phyloP scores from a whole-genome alignment of 2,113 vertebrate genomes.

The Microtus richardsoni region DNA sequence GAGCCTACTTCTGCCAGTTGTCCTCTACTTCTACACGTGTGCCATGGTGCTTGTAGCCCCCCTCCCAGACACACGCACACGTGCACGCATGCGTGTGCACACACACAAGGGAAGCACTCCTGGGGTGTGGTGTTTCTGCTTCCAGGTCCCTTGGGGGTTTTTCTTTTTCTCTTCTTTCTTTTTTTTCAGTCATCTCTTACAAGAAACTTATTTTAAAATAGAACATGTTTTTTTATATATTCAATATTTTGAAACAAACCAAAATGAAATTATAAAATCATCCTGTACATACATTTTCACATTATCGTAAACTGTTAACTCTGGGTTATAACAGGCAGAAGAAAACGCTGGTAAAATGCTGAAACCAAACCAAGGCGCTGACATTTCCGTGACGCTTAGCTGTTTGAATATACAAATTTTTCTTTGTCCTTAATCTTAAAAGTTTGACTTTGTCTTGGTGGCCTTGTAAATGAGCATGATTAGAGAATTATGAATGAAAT shows the following conservation, averaged over 20 bases:
- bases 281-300: background rate
- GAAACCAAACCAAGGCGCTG: background rate
- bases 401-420: background rate
- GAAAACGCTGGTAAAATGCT: background rate
- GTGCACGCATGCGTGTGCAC: accelerated
- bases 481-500: background rate
- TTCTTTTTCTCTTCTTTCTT: background rate
- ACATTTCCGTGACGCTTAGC: background rate
- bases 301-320: background rate
- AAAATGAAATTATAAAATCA: background rate
- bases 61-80: background rate
- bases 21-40: background rate
- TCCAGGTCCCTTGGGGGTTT: no score
- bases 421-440: background rate
- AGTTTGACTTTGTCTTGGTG: background rate
- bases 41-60: background rate
- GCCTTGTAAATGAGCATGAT: background rate
- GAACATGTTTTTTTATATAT: background rate
- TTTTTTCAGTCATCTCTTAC: background rate
- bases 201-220: background rate
- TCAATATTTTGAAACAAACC: background rate
- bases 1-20: background rate
- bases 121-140: background rate
- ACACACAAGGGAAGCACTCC: background rate
- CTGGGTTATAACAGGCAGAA: background rate